Conservation (phyloP, 2,113 vertebrate species). For the Rhea americana region DNA sequence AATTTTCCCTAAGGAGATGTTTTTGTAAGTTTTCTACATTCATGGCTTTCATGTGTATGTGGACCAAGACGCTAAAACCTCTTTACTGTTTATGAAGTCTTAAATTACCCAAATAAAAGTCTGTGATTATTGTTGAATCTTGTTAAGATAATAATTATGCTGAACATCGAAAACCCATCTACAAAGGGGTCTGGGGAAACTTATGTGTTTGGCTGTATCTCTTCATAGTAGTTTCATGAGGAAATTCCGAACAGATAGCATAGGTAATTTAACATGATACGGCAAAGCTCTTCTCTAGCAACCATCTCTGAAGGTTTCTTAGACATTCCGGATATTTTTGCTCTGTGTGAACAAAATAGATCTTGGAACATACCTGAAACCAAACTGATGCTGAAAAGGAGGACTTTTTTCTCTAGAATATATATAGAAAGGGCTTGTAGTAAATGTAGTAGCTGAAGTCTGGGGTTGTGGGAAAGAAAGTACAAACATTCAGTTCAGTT, state of each 20-base stretch:
- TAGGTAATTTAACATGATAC: constrained; percentile 53
- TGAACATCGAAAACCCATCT: constrained; percentile 53
- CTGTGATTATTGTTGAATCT: neutral
- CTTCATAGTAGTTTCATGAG: constrained; percentile 49
- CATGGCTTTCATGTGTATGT: neutral
- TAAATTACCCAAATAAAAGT: constrained; percentile 36
- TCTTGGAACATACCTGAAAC: constrained; percentile 27
- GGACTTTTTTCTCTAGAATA: neutral
- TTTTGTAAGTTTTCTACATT: constrained; percentile 18
- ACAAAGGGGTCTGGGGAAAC: constrained; percentile 29
- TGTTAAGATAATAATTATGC: constrained; percentile 49
- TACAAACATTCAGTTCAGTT: neutral
- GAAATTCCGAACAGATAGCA: constrained; percentile 54
- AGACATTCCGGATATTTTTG: constrained; percentile 36
- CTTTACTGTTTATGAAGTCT: constrained; percentile 29
- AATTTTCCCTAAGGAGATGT: constrained; percentile 4
- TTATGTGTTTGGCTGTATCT: constrained; percentile 42
- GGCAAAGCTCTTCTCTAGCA: constrained; percentile 6
- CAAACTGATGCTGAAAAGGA: constrained; percentile 9
- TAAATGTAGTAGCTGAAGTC: neutral
- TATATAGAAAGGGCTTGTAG: neutral
- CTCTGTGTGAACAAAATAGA: neutral
- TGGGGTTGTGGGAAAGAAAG: neutral
- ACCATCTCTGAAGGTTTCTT: constrained; percentile 25
- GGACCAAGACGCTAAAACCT: constrained; percentile 7